phyloP scores from a whole-genome alignment of 2,113 vertebrate genomes.

The zebrafish (Danio rerio) region GRCz12tu NC_133191.1:16424501-16425000 shows the following conservation, averaged over 20 bases:
- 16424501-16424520: no score
- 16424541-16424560: neutral
- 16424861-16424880: no score
- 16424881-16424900: neutral
- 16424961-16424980: neutral
- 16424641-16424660: slow-evolving; percentile 87
- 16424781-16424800: no score
- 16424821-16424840: no score
- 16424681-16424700: slow-evolving; percentile 94
- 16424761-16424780: no score
- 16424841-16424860: no score
- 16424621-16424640: slow-evolving; percentile 91
- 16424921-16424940: no score
- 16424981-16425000: neutral
- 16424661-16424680: slow-evolving; percentile 87
- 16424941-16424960: neutral
- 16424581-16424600: slow-evolving; percentile 88
- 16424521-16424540: neutral
- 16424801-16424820: no score
- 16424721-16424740: no score
- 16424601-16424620: slow-evolving; percentile 96
- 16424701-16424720: neutral
- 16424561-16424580: slow-evolving; percentile 92
- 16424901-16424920: no score
- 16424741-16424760: no score